Conservation (phyloP, 2,888 invertebrate genomes). For the Gastrophysa polygoni region DNA sequence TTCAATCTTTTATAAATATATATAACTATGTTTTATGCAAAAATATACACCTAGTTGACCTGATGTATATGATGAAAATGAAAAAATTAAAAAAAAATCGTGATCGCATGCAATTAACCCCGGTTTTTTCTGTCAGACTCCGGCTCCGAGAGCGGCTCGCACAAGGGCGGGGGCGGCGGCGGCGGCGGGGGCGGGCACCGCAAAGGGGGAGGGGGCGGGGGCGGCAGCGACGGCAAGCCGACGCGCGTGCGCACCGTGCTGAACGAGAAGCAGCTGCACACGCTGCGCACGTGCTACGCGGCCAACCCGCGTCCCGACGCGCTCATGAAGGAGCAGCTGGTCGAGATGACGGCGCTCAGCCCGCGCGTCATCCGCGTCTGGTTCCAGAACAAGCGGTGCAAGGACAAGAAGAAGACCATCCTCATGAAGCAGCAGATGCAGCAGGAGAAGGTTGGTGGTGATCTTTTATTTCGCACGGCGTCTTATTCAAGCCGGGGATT, state of each 20-base stretch:
- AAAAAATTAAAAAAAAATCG: too few species aligned
- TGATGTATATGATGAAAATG: too few species aligned
- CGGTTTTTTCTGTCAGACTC: too few species aligned
- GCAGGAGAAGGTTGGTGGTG: slow-evolving; percentile 84
- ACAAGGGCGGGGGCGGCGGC: slow-evolving; percentile 74
- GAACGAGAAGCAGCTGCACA: slow-evolving; percentile 98
- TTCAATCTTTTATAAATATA: too few species aligned
- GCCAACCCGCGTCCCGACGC: slow-evolving; percentile 99
- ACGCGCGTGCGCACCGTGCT: slow-evolving; percentile 98
- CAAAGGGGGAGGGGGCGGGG: slow-evolving; percentile 60
- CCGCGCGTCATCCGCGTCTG: slow-evolving; percentile 98
- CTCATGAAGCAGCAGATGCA: slow-evolving; percentile 98
- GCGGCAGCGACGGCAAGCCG: slow-evolving; percentile 87
- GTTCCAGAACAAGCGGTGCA: slow-evolving; percentile 99
- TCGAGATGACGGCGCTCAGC: slow-evolving; percentile 97
- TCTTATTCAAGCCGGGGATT: neutral
- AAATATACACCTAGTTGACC: too few species aligned
- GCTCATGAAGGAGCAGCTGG: slow-evolving; percentile 98
- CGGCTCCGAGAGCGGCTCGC: slow-evolving; percentile 89
- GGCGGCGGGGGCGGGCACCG: slow-evolving; percentile 55
- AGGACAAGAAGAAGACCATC: slow-evolving; percentile 96
- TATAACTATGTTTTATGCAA: too few species aligned
- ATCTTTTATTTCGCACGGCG: neutral
- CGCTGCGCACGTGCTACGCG: slow-evolving; percentile 95
- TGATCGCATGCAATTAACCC: too few species aligned